Percentiles rank a stretch among this genome's conserved stretches.
Conservation (phyloP, 2,797 vertebrate genomes). For the Meriones psammophilus region DNA sequence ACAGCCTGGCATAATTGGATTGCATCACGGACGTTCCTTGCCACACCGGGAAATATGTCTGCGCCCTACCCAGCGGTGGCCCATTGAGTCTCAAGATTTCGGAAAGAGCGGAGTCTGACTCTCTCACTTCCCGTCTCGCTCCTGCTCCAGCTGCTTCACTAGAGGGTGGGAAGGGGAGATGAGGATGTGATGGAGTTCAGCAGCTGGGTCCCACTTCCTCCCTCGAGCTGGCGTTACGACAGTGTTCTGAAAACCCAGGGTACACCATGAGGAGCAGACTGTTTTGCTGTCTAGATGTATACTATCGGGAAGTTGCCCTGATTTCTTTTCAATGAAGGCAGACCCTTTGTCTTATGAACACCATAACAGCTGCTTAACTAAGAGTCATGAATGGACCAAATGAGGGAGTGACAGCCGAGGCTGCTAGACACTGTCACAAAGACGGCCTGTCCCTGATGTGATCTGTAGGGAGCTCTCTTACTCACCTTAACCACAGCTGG, state of each 20-base stretch:
- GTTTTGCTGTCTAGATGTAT: not conserved
- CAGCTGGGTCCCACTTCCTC: not conserved
- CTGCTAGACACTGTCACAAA: not conserved
- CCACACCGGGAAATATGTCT: not conserved
- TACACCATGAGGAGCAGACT: not conserved
- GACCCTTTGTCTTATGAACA: not conserved
- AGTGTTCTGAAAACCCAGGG: not conserved
- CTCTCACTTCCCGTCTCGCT: not conserved
- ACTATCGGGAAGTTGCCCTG: slow-evolving; percentile 15
- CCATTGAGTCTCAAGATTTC: slow-evolving; percentile 39
- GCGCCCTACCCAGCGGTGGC: not conserved
- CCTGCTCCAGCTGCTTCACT: not conserved
- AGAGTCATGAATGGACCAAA: not conserved
- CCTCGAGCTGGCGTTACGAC: slow-evolving; percentile 11
- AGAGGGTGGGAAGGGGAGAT: not conserved
- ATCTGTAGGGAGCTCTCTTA: slow-evolving; percentile 48
- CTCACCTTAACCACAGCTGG: not conserved
- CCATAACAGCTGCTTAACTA: not conserved
- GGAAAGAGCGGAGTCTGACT: slow-evolving; percentile 13
- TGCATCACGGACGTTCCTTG: slow-evolving; percentile 67
- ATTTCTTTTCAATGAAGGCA: not conserved
- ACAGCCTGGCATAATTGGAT: slow-evolving; percentile 65
- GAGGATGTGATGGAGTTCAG: not conserved
- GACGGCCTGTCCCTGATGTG: not conserved
- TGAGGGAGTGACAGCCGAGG: not conserved